A percentile compares a stretch with the other conserved stretches of the same genome.
Conservation (phyloP, 2,888 invertebrate species). For the Tenthredo distinguenda region DNA sequence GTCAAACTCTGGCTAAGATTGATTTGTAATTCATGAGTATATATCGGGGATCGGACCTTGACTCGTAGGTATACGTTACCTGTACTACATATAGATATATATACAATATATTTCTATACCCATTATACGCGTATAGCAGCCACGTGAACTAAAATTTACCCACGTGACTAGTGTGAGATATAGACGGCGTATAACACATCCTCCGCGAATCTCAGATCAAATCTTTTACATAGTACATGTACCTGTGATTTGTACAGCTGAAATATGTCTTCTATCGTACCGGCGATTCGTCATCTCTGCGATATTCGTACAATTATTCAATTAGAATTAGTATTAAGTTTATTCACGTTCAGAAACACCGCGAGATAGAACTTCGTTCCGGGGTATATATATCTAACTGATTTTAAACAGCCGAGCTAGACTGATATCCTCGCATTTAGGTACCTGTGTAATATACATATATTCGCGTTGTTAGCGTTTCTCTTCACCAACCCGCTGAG, state of each 20-base stretch:
- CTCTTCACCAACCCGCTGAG: too few species aligned
- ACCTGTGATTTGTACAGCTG: too few species aligned
- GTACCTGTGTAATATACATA: background rate
- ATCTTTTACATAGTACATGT: background rate
- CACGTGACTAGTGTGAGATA: background rate
- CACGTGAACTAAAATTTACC: background rate
- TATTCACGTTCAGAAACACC: too few species aligned
- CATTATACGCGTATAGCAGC: background rate
- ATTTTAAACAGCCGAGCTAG: too few species aligned
- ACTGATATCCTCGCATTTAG: too few species aligned
- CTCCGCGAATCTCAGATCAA: background rate
- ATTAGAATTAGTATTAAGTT: too few species aligned
- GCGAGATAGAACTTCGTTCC: too few species aligned
- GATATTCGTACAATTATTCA: too few species aligned
- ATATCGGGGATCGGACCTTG: slow-evolving; percentile 5
- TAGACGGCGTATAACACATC: background rate
- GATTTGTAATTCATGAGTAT: slow-evolving; percentile 20
- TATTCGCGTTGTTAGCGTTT: background rate
- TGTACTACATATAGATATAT: background rate
- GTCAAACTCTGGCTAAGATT: slow-evolving; percentile 24
- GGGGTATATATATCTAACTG: too few species aligned
- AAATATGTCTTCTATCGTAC: too few species aligned
- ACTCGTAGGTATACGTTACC: background rate
- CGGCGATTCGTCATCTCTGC: too few species aligned
- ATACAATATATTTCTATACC: background rate